Percentiles rank a stretch among this genome's conserved stretches.
Evolutionary conservation across 2,888 invertebrate genomes (phyloP).

Genomic region (Cephus pulcher): DNA sequence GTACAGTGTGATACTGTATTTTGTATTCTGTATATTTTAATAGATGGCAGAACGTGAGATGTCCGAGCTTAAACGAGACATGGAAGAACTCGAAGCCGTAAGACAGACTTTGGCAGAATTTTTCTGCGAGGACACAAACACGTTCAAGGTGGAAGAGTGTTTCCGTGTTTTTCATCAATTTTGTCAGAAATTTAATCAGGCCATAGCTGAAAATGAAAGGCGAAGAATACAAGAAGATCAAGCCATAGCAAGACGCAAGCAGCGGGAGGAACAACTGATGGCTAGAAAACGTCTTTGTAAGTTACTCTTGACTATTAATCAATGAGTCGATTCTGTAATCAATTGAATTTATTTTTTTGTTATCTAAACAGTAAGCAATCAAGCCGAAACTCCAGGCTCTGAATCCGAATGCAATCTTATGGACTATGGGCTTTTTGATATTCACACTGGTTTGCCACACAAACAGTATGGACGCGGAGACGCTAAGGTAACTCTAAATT

Average conservation of each 20-base stretch:
- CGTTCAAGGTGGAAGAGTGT: constrained; percentile 95
- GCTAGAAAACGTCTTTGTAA: constrained; percentile 73
- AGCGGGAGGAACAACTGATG: constrained; percentile 79
- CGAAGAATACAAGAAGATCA: constrained; percentile 88
- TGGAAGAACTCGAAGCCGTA: constrained; percentile 85
- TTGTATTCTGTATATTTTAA: constrained; percentile 29
- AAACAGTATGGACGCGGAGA: constrained; percentile 62
- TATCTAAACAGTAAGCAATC: constrained; percentile 70
- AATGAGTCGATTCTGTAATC: neutral
- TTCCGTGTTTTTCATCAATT: constrained; percentile 90
- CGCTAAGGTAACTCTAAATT: constrained; percentile 53
- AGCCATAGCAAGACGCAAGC: constrained; percentile 80
- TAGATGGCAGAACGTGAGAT: constrained; percentile 86
- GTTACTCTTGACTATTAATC: constrained; percentile 31
- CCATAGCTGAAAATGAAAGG: constrained; percentile 86
- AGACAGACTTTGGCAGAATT: constrained; percentile 87
- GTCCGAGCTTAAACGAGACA: constrained; percentile 79
- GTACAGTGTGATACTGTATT: neutral
- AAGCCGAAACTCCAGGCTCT: constrained; percentile 79
- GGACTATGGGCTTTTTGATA: constrained; percentile 83
- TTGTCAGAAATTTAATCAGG: constrained; percentile 87
- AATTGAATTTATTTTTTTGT: constrained; percentile 12
- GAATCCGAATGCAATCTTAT: constrained; percentile 80
- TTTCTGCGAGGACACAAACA: constrained; percentile 91
- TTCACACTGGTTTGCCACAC: constrained; percentile 74